phyloP scores from a whole-genome alignment of 1,140 invertebrate species.

The Probaryconus sp. region DNA sequence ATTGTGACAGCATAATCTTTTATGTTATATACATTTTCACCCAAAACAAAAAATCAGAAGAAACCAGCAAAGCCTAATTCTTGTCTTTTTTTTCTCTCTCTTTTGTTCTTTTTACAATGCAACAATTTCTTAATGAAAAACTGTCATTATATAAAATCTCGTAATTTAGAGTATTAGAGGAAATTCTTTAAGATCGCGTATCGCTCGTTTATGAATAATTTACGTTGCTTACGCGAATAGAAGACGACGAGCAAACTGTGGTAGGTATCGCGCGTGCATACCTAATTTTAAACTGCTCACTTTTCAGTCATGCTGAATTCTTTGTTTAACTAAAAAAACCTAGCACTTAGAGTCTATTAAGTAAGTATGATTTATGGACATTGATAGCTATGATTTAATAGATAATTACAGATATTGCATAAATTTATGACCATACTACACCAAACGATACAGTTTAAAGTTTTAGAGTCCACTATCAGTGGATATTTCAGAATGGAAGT shows the following conservation, averaged over 20 bases:
- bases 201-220: constrained; percentile 4
- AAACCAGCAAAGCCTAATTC: too few relatives aligned
- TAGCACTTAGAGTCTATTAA: constrained; percentile 42
- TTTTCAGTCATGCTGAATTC: constrained; percentile 29
- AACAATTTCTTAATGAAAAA: too few relatives aligned
- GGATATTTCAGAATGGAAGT: constrained; percentile 34
- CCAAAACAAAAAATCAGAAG: too few relatives aligned
- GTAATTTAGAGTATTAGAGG: background rate
- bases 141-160: background rate
- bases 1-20: background rate
- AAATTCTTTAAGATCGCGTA: background rate
- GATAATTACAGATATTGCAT: constrained; percentile 49
- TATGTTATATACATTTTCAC: background rate
- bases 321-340: constrained; percentile 37
- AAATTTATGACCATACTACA: constrained; percentile 36
- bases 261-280: constrained; percentile 9
- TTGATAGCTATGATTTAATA: constrained; percentile 53
- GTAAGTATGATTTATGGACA: constrained; percentile 54
- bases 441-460: constrained; percentile 44
- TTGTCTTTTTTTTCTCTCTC: too few relatives aligned
- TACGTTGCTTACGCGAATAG: background rate
- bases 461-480: constrained; percentile 32
- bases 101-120: too few relatives aligned
- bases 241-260: background rate
- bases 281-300: constrained; percentile 11